Evolutionary conservation across 2,113 vertebrate species (phyloP), one percentile per base, ranked within the genome.

Genomic region (Phrynosoma blainvillii): DNA sequence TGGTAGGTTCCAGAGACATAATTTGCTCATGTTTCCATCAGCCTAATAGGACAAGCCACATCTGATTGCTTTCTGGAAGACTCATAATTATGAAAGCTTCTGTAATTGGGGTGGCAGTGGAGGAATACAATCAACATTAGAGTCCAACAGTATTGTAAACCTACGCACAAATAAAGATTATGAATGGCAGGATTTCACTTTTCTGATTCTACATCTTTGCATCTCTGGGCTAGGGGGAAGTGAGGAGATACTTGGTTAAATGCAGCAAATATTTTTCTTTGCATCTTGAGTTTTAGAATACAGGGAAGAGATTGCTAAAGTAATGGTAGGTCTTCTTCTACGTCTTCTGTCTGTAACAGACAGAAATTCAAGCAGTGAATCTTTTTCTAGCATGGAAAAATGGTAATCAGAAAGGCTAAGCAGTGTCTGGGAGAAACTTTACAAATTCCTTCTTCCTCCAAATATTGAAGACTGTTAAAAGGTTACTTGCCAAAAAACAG

Each of bases 151-250:
- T 8, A 12, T 77, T 23, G 40, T 12, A 77, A 23, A 25, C 25
- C 47, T 47, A 77, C 25, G 73, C 75, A 52, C 40, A 78, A 47
- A 78, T 4, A 78, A 62, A 16, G 59, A 18, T 62, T 62, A 62
- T 62, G 3, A 62, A 18, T 16, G 59, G 59, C 59, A 62, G 18
- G 90, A 86, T 90, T 47, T 47, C 47, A 6, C 47, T 47, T 47
- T 47, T 47, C 47, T 5, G 47, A 47, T 47, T 87, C 85, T 75
- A 30, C 52, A 0, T 85, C 9, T 0, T 0, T 89, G 27, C 91
- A 25, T 18, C 85, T 88, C 88, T 89, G 82, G 88, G 90, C 71
- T 21, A 12, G n/a, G 40, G 36, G 36, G 6, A 52, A 27, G 16
- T 32, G 21, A 62, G 56, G 54, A 32, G 30, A 47, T 47, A 47